A percentile compares a stretch with the other conserved stretches of the same genome.
Evolutionary conservation across 2,888 invertebrate genomes (phyloP).

Genomic region (Endotricha flammealis): DNA sequence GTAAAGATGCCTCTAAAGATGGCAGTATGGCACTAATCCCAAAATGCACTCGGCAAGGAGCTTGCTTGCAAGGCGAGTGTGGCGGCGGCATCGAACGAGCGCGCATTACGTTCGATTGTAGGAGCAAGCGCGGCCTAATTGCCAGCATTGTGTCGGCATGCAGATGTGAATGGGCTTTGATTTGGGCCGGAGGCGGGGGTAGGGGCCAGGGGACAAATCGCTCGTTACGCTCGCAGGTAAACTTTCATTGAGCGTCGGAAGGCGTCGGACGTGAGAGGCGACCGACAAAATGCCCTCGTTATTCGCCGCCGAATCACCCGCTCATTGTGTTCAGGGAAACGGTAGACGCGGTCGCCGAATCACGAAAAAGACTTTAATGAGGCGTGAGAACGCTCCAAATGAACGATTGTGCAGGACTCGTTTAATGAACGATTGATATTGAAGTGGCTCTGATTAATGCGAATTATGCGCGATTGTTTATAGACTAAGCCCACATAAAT

Average conservation of each 20-base stretch:
- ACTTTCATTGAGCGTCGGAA: constrained; percentile 79
- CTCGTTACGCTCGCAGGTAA: constrained; percentile 79
- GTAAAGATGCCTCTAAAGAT: constrained; percentile 8
- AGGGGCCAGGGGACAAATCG: constrained; percentile 76
- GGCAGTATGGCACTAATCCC: constrained; percentile 13
- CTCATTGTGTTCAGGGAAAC: constrained; percentile 77
- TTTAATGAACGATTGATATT: constrained; percentile 73
- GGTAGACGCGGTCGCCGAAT: constrained; percentile 76
- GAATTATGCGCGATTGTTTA: constrained; percentile 37
- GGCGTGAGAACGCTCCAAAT: constrained; percentile 75
- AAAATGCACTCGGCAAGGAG: constrained; percentile 8
- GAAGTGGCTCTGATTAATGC: constrained; percentile 59
- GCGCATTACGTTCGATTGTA: constrained; percentile 76
- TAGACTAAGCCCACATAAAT: constrained; percentile 18
- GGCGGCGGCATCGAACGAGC: constrained; percentile 62
- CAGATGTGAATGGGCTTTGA: constrained; percentile 80
- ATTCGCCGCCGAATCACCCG: constrained; percentile 78
- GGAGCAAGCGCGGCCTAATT: constrained; percentile 73
- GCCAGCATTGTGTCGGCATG: constrained; percentile 79
- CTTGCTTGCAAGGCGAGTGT: constrained; percentile 29
- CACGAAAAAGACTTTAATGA: constrained; percentile 77
- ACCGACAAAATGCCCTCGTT: constrained; percentile 78
- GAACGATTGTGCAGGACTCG: constrained; percentile 68
- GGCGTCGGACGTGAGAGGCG: constrained; percentile 78
- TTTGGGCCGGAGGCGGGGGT: constrained; percentile 66